Conservation (phyloP, 1,140 invertebrate genomes). For the Capitella teleta region DNA sequence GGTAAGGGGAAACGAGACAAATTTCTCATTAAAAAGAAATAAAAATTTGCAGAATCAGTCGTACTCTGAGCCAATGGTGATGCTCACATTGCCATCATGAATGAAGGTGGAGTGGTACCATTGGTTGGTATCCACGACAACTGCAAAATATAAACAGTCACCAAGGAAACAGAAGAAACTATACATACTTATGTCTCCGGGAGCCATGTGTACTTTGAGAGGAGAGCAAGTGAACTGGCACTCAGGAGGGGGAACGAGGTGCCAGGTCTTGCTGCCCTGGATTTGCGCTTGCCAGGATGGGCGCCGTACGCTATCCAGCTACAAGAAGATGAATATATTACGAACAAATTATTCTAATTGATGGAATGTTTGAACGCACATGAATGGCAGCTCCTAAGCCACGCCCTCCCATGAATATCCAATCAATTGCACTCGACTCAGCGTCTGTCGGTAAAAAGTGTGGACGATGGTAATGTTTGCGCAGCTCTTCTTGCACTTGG, state of each 20-base stretch:
- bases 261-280: conserved; percentile 72
- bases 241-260: conserved; percentile 74
- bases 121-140: conserved; percentile 29
- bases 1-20: too few species aligned
- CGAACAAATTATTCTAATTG: not conserved
- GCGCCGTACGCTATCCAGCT: conserved; percentile 82
- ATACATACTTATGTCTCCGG: conserved; percentile 80
- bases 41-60: too few species aligned
- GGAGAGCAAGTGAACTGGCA: conserved; percentile 64
- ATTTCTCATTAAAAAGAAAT: too few species aligned
- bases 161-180: not conserved
- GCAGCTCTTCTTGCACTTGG: conserved; percentile 56
- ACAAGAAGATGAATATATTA: too few species aligned
- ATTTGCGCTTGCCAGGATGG: conserved; percentile 93
- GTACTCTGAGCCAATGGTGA: conserved; percentile 33
- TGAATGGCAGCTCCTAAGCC: conserved; percentile 62
- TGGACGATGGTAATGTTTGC: conserved; percentile 66
- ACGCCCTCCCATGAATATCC: conserved; percentile 88
- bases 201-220: conserved; percentile 59
- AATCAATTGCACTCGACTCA: conserved; percentile 72
- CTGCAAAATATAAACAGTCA: conserved; percentile 14
- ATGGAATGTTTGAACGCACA: not conserved
- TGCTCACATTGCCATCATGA: conserved; percentile 29
- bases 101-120: conserved; percentile 34
- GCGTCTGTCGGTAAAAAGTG: conserved; percentile 75